Percentiles rank a stretch among this genome's conserved stretches.
Conservation (phyloP, 2,888 invertebrate genomes). For the Agrotis segetum region DNA sequence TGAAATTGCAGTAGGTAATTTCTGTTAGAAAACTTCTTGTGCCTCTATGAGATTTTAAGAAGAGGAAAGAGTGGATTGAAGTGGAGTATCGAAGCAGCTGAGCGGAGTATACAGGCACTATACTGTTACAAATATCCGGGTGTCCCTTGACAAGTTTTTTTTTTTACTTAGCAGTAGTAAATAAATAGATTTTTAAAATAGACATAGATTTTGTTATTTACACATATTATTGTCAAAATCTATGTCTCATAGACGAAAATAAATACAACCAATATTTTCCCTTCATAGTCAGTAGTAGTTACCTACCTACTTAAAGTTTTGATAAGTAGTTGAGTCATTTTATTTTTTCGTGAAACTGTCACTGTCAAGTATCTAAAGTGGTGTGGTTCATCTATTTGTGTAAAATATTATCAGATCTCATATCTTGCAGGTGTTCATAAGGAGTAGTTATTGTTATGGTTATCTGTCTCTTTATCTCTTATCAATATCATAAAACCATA, state of each 20-base stretch:
- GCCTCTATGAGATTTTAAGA: not conserved
- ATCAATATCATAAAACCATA: constrained; percentile 32
- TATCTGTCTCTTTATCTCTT: constrained; percentile 28
- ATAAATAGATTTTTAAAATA: no score
- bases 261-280: not conserved
- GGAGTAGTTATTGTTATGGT: constrained; percentile 23
- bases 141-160: no score
- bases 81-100: no score
- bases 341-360: not conserved
- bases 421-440: constrained; percentile 59
- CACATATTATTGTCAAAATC: not conserved
- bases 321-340: constrained; percentile 3
- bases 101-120: no score
- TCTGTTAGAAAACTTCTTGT: not conserved
- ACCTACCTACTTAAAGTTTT: not conserved
- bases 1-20: not conserved
- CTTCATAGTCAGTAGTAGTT: no score
- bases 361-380: constrained; percentile 5
- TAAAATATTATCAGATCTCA: constrained; percentile 24
- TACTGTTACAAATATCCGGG: no score
- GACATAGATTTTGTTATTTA: no score
- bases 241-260: not conserved
- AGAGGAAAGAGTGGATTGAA: no score
- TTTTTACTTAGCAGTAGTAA: no score
- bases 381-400: constrained; percentile 14